A percentile compares a stretch with the other conserved stretches of the same genome.
Conservation (phyloP, 2,113 vertebrate genomes). For the Scopus umbretta region DNA sequence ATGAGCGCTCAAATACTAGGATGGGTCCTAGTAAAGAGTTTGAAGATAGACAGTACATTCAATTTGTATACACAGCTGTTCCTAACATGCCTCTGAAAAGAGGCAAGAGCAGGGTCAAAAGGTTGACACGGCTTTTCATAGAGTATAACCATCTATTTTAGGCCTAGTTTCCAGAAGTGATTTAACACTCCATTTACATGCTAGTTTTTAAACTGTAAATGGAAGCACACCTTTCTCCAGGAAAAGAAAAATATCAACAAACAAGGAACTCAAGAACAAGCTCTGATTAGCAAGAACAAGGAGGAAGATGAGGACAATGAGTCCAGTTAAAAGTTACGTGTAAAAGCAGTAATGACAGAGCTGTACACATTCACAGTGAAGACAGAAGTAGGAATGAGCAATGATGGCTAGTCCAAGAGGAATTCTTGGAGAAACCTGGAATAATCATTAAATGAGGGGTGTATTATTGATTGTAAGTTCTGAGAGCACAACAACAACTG, state of each 20-base stretch:
- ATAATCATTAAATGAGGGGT: neutral
- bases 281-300: neutral
- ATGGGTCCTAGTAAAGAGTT: neutral
- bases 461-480: neutral
- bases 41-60: neutral
- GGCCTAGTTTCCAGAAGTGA: slow-evolving; percentile 36
- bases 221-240: neutral
- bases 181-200: slow-evolving; percentile 51
- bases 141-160: slow-evolving; percentile 38
- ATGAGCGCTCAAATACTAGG: neutral
- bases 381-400: neutral
- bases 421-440: neutral
- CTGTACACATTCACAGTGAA: neutral
- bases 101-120: slow-evolving; percentile 41
- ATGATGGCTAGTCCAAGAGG: neutral
- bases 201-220: slow-evolving; percentile 37
- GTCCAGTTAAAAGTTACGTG: neutral
- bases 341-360: neutral
- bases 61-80: slow-evolving; percentile 57
- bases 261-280: neutral
- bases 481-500: neutral
- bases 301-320: neutral
- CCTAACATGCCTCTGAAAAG: neutral
- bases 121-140: slow-evolving; percentile 19
- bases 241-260: slow-evolving; percentile 18